A percentile compares a stretch with the other conserved stretches of the same genome.
Evolutionary conservation across 2,888 invertebrate genomes (phyloP).

Genomic region (Diadegma fenestrale): DNA sequence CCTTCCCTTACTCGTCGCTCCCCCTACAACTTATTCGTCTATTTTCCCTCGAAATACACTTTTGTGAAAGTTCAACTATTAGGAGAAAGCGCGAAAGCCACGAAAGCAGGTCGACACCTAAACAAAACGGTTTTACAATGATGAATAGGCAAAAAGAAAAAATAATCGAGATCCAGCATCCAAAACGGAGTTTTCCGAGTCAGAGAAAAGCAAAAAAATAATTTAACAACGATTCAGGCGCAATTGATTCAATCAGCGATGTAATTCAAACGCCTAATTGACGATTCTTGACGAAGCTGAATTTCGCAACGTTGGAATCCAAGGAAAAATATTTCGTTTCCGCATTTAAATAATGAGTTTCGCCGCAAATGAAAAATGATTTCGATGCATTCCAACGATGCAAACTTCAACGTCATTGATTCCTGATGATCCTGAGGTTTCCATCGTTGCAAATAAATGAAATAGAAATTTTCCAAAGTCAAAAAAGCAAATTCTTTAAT

Average conservation of each 20-base stretch:
- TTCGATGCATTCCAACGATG: no score
- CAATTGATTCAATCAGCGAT: background rate
- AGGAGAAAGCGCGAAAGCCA: slow-evolving; percentile 26
- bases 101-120: background rate
- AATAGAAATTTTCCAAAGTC: no score
- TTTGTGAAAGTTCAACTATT: slow-evolving; percentile 21
- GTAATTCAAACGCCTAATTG: background rate
- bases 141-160: background rate
- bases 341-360: no score
- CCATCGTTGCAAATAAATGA: no score
- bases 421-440: no score
- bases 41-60: background rate
- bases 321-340: no score
- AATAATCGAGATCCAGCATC: background rate
- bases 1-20: background rate
- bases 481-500: no score
- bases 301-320: no score
- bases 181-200: background rate
- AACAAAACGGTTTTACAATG: background rate
- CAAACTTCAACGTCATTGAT: no score
- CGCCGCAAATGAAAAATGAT: no score
- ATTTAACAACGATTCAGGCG: background rate
- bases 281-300: no score
- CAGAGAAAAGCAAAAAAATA: background rate
- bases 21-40: background rate